These are phyloP conservation scores for Trichogramma evanescens DNA, from an alignment of 2,888 invertebrate genomes.

Conservation along the genomic window DNA sequence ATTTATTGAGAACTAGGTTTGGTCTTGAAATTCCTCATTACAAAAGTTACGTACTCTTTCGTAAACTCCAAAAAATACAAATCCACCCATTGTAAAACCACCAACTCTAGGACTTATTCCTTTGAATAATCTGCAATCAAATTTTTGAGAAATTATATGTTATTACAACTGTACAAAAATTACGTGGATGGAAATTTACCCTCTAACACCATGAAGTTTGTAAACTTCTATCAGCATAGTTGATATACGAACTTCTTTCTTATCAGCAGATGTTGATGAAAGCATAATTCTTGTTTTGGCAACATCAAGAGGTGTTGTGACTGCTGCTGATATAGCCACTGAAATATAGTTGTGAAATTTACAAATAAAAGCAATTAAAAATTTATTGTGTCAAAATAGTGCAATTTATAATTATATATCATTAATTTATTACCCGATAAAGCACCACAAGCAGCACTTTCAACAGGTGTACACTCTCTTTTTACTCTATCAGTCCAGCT, in stretches of 20 bases:
- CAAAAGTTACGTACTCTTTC: constrained; percentile 57
- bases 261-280: constrained; percentile 54
- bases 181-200: constrained; percentile 49
- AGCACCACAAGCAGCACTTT: constrained; percentile 82
- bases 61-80: constrained; percentile 91
- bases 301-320: constrained; percentile 93
- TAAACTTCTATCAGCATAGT: constrained; percentile 58
- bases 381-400: neutral
- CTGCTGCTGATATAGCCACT: constrained; percentile 75
- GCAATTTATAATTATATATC: neutral
- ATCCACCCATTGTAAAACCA: constrained; percentile 89
- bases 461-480: constrained; percentile 53
- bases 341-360: constrained; percentile 23
- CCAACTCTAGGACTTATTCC: constrained; percentile 77
- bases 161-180: neutral
- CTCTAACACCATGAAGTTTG: constrained; percentile 60
- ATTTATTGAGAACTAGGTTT: neutral
- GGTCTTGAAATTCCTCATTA: constrained; percentile 23
- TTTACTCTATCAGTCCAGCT: constrained; percentile 45
- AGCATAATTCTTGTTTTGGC: constrained; percentile 97
- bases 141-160: constrained; percentile 8
- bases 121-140: constrained; percentile 67
- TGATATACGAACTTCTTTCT: constrained; percentile 47
- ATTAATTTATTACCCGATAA: constrained; percentile 58
- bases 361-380: neutral